A percentile compares a stretch with the other conserved stretches of the same genome.
Evolutionary conservation across 2,797 vertebrate species (phyloP).

Genomic region (Xenentodon cancila): DNA sequence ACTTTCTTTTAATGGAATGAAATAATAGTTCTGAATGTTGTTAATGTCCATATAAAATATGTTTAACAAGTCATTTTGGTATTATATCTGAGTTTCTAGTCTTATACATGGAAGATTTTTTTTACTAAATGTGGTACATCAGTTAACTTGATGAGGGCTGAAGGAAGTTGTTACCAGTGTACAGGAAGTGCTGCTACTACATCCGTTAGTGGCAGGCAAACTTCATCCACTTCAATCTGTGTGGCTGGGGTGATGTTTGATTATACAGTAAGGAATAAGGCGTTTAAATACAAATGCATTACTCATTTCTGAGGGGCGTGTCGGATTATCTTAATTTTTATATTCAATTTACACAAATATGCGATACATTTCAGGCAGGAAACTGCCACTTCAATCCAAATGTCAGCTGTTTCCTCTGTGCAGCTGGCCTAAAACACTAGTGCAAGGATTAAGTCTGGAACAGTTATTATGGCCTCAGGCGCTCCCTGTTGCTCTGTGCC

Average conservation of each 20-base stretch:
- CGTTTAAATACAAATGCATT: too few species aligned
- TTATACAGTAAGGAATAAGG: too few species aligned
- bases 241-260: too few species aligned
- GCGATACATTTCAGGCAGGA: neutral
- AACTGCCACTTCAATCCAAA: neutral
- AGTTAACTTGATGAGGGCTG: neutral
- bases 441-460: conserved; percentile 59
- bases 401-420: conserved; percentile 13
- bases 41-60: too few species aligned
- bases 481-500: neutral
- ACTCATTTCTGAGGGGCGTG: too few species aligned
- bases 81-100: too few species aligned
- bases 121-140: neutral
- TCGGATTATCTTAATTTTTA: too few species aligned
- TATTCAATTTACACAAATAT: too few species aligned
- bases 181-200: neutral
- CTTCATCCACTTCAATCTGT: neutral
- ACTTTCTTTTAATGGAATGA: too few species aligned
- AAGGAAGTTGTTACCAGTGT: neutral
- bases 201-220: neutral
- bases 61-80: too few species aligned
- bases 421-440: conserved; percentile 63
- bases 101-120: neutral
- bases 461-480: conserved; percentile 40
- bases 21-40: too few species aligned